Evolutionary conservation across 2,797 vertebrate genomes (phyloP), one percentile per base, ranked within the genome.

Genomic region (Hoplostethus atlanticus): DNA sequence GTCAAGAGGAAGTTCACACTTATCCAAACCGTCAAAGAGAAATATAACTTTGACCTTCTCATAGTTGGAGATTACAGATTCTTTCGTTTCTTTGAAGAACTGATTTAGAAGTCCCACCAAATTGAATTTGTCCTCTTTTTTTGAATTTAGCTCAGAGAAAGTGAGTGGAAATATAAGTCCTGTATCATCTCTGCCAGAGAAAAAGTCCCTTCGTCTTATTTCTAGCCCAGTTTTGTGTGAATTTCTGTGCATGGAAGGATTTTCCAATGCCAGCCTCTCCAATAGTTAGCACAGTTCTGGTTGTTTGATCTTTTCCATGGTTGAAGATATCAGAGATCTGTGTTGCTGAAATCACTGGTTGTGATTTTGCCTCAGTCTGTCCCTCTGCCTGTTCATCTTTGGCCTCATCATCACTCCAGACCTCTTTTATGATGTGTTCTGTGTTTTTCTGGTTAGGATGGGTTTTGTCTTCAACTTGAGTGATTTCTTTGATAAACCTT

Each of bases 371-470:
- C 0, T 0, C 3, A 30, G 30, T 1, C 10, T 0, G 1, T 6
- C 31, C 30, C 0, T 1, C 36, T 38, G 52, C 54, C 11, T 64
- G 36, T 44, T 36, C 36, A 12, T 47, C n/a, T 0, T 17, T 52
- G 28, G 0, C 21, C 3, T 73, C 13, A 42, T 0, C 25, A 40
- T 2, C 48, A 13, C 13, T 5, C 1, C 46, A n/a, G n/a, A n/a
- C 3, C 31, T 44, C 13, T 79, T 30, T 75, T 0, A 76, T 63
- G 31, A 88, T 60, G 40, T 86, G 88, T 38, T 90, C 80, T 28
- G 68, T 84, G 53, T 8, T 59, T 63, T 6, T 44, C 21, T 83
- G 54, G 17, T 86, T 73, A 1, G 47, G 62, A 71, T 84, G 76
- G 62, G 7, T 0, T 0, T 0, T 1, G 1, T 82, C n/a, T 73